Evolutionary conservation across 2,113 vertebrate species (phyloP).

Genomic region (Brevimyrus niger): DNA sequence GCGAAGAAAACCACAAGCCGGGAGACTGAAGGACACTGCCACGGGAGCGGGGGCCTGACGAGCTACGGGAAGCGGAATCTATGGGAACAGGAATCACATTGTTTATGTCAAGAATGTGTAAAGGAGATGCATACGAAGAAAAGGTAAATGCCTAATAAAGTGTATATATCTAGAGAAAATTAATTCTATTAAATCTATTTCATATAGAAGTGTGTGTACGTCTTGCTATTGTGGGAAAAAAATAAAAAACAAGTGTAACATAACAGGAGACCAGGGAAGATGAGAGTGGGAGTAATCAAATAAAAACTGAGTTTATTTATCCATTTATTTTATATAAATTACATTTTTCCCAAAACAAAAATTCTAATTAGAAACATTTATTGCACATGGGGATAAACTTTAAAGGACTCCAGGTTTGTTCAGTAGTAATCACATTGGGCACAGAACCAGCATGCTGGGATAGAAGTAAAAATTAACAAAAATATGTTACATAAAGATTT

Average conservation of each 20-base stretch:
- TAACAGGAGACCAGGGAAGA: neutral
- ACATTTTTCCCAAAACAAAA: constrained; percentile 62
- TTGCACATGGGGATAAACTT: constrained; percentile 75
- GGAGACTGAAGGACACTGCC: too few species aligned
- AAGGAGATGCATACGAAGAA: neutral
- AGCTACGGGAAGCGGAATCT: neutral
- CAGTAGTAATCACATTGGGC: constrained; percentile 57
- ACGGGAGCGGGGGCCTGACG: too few species aligned
- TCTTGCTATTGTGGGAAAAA: neutral
- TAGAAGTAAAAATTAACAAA: constrained; percentile 42
- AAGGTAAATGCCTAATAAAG: neutral
- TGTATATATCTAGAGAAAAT: constrained; percentile 36
- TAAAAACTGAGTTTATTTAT: constrained; percentile 47
- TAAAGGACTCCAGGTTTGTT: constrained; percentile 59
- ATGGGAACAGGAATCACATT: neutral
- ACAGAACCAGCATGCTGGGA: constrained; percentile 53
- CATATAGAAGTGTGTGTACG: neutral
- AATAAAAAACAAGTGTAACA: neutral
- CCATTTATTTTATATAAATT: constrained; percentile 83
- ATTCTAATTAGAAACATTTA: constrained; percentile 78
- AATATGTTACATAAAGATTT: constrained; percentile 27
- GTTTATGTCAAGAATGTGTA: neutral
- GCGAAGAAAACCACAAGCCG: too few species aligned
- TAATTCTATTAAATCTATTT: constrained; percentile 35
- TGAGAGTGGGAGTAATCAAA: constrained; percentile 25